Conservation (phyloP, 2,797 vertebrate species). For the Dipus sagitta region DNA sequence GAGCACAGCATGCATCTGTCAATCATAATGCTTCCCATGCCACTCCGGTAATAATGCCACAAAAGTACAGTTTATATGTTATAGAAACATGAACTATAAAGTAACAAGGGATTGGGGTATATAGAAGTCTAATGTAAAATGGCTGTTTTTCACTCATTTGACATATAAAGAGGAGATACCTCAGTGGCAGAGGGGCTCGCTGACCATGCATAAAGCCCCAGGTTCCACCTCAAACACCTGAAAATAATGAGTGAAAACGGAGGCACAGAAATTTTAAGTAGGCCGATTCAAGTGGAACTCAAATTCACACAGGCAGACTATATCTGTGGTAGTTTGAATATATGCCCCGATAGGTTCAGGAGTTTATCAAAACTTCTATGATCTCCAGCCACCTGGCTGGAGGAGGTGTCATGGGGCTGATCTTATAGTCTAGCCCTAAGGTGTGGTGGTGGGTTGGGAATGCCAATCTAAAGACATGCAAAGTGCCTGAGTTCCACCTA, state of each 20-base stretch:
- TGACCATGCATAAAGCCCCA: background rate
- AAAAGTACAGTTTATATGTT: background rate
- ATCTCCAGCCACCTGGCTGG: too few species aligned
- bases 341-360: too few species aligned
- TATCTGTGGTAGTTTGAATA: too few species aligned
- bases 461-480: too few species aligned
- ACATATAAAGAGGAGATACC: background rate
- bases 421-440: too few species aligned
- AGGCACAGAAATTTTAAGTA: background rate
- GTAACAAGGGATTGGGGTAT: background rate
- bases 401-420: too few species aligned
- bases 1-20: too few species aligned
- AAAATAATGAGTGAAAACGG: background rate
- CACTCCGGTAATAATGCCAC: background rate
- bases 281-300: background rate
- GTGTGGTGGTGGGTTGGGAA: too few species aligned
- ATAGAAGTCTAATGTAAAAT: background rate
- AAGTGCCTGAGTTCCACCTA: too few species aligned
- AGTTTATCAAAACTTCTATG: too few species aligned
- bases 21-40: too few species aligned
- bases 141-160: rapidly evolving
- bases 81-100: background rate
- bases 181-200: background rate
- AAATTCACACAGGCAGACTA: background rate
- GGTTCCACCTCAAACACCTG: background rate